These are phyloP conservation scores for Leptoteleia sp. DNA, from an alignment of 1,140 invertebrate genomes.

Conservation along the genomic window DNA sequence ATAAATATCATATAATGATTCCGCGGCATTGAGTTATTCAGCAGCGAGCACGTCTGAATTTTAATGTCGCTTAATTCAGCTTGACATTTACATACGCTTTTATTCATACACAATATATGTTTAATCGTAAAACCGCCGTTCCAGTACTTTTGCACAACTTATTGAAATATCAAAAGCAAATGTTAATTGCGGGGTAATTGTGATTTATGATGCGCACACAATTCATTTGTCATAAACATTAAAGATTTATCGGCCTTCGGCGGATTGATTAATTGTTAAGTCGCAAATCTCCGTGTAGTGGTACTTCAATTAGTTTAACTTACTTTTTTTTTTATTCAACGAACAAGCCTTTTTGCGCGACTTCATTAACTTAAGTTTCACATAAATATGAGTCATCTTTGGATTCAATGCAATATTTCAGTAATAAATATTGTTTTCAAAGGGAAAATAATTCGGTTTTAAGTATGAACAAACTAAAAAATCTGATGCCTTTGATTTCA, in stretches of 20 bases:
- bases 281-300: too few species aligned
- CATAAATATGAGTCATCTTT: too few species aligned
- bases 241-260: constrained; percentile 29
- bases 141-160: constrained; percentile 9
- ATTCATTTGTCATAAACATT: constrained; percentile 32
- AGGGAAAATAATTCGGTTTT: too few species aligned
- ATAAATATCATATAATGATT: constrained; percentile 64
- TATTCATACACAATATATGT: constrained; percentile 33
- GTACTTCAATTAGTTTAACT: too few species aligned
- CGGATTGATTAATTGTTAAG: constrained; percentile 27
- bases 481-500: too few species aligned
- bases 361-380: too few species aligned
- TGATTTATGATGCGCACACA: constrained; percentile 21
- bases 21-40: constrained; percentile 57
- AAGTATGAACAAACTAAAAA: too few species aligned
- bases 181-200: constrained; percentile 41
- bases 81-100: constrained; percentile 58
- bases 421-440: too few species aligned
- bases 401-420: too few species aligned
- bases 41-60: constrained; percentile 51
- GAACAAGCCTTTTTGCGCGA: too few species aligned
- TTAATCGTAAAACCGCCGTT: constrained; percentile 25
- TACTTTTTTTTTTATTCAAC: too few species aligned
- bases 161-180: constrained; percentile 51
- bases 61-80: constrained; percentile 58